Conservation (phyloP, 2,888 invertebrate genomes). For the Orgyia antiqua region DNA sequence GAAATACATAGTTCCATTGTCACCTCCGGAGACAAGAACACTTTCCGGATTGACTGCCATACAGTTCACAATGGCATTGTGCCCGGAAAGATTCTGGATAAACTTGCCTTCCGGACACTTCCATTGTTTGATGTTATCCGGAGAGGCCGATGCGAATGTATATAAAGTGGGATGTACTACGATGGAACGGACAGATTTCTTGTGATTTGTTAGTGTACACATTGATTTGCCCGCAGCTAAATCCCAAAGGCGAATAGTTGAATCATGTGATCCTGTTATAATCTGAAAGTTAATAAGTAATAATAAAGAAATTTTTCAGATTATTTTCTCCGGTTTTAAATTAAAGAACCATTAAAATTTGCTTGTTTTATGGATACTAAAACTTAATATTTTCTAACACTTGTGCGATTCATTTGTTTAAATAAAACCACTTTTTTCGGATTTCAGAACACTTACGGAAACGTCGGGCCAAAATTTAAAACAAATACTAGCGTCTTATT, state of each 20-base stretch:
- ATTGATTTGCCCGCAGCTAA: conserved; percentile 96
- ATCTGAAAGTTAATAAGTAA: conserved; percentile 79
- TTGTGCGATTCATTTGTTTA: too few relatives aligned
- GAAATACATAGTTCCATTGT: conserved; percentile 97
- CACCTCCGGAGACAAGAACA: conserved; percentile 97
- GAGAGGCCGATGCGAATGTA: conserved; percentile 98
- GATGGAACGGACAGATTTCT: conserved; percentile 93
- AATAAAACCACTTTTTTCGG: too few relatives aligned
- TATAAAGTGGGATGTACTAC: conserved; percentile 88
- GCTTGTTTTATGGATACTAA: too few relatives aligned
- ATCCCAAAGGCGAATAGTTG: conserved; percentile 98
- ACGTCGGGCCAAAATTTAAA: too few relatives aligned
- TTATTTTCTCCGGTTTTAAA: neutral
- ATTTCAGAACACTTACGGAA: too few relatives aligned
- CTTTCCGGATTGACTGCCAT: conserved; percentile 96
- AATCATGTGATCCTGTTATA: conserved; percentile 96
- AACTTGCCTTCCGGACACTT: conserved; percentile 98
- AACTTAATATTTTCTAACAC: too few relatives aligned
- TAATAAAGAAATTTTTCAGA: conserved; percentile 26
- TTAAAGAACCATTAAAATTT: too few relatives aligned
- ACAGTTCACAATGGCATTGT: conserved; percentile 98
- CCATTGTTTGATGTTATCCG: conserved; percentile 99
- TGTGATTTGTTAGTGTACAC: conserved; percentile 98
- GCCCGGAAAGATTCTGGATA: conserved; percentile 98
- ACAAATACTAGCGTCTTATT: too few relatives aligned